Percentiles rank a stretch among this genome's conserved stretches.
phyloP scores from a whole-genome alignment of 2,888 invertebrate genomes.

The Ectropis crepuscularia region DNA sequence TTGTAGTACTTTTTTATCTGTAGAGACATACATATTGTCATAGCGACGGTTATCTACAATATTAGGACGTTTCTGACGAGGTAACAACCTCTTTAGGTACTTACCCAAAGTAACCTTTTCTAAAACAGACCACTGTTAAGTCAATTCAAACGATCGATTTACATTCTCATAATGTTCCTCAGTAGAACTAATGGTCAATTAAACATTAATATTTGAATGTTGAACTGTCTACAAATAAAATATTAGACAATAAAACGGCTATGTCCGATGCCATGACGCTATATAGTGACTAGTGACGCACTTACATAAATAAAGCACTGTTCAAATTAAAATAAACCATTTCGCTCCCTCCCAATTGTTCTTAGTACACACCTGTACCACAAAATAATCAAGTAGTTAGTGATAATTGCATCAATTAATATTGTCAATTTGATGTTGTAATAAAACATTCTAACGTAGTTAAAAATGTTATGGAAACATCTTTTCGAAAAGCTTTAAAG shows the following conservation, averaged over 20 bases:
- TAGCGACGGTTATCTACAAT: constrained; percentile 3
- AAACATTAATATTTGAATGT: constrained; percentile 16
- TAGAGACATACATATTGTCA: constrained; percentile 10
- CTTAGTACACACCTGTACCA: constrained; percentile 33
- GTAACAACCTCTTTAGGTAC: constrained; percentile 2
- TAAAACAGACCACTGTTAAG: constrained; percentile 24
- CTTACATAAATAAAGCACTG: constrained; percentile 9
- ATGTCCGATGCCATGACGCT: constrained; percentile 3
- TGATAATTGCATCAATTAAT: constrained; percentile 67
- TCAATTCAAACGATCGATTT: constrained; percentile 30
- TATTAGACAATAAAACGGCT: constrained; percentile 30
- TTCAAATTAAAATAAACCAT: constrained; percentile 1
- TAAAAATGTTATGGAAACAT: constrained; percentile 10
- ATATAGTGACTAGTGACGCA: constrained; percentile 11
- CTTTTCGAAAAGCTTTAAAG: not conserved
- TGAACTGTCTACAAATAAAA: constrained; percentile 21
- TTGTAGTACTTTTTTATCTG: constrained; percentile 22
- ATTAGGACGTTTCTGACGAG: too few species aligned
- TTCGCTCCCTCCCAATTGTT: constrained; percentile 17
- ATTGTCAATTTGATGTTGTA: constrained; percentile 67
- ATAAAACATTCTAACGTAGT: constrained; percentile 22
- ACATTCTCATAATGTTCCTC: constrained; percentile 29
- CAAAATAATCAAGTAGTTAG: constrained; percentile 23
- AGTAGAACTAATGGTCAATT: constrained; percentile 33
- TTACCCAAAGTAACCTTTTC: not conserved